Conservation (phyloP, 2,113 vertebrate species). For the Callithrix jacchus region DNA sequence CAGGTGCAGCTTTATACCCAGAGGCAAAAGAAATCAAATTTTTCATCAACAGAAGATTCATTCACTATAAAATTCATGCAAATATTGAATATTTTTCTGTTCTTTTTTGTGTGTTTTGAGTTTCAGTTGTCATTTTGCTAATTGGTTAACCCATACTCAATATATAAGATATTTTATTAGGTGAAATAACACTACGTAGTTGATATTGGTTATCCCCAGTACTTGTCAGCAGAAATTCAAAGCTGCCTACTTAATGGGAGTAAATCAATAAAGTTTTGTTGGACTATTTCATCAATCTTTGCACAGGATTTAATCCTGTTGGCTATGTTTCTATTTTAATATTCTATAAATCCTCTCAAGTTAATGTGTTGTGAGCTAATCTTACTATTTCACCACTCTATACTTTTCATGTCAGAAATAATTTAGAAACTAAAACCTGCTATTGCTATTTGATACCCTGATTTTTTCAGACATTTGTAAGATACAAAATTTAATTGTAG, state of each 20-base stretch:
- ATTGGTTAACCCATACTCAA: neutral
- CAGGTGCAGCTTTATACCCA: neutral
- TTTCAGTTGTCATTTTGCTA: neutral
- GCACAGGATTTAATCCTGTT: neutral
- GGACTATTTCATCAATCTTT: neutral
- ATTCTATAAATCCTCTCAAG: neutral
- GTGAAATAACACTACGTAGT: neutral
- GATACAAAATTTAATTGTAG: slow-evolving; percentile 44
- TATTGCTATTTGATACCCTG: slow-evolving; percentile 51
- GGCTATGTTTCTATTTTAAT: neutral
- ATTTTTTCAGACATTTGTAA: slow-evolving; percentile 57
- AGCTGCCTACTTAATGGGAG: neutral
- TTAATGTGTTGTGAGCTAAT: slow-evolving; percentile 12
- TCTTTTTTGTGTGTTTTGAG: neutral
- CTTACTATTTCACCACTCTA: neutral
- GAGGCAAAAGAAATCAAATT: slow-evolving; percentile 26
- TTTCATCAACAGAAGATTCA: neutral
- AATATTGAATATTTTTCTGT: neutral
- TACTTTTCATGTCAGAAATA: slow-evolving; percentile 48
- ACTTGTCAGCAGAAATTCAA: slow-evolving; percentile 33
- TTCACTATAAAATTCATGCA: neutral
- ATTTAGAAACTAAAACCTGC: slow-evolving; percentile 28
- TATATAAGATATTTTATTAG: neutral
- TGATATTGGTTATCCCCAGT: neutral
- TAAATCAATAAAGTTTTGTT: neutral